Evolutionary conservation across 1,140 invertebrate species (phyloP).

Genomic region (Heterodera carotae): DNA sequence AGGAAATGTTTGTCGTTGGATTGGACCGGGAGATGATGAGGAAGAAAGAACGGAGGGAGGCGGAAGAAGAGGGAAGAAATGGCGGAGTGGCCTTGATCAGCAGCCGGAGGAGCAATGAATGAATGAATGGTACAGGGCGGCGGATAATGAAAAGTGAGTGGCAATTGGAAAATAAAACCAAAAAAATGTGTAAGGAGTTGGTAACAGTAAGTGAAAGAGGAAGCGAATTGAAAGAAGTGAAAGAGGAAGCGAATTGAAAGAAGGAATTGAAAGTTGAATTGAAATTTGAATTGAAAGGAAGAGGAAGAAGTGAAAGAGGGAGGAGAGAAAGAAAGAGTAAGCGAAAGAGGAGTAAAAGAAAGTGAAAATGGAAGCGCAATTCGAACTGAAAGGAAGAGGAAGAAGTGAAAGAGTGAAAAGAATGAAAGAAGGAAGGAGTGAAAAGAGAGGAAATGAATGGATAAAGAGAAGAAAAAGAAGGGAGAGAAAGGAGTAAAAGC

Average conservation of each 20-base stretch:
- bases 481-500: not conserved
- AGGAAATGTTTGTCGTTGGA: not conserved
- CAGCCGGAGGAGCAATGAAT: not conserved
- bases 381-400: not conserved
- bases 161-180: too few species aligned
- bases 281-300: too few species aligned
- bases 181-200: too few species aligned
- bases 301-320: too few species aligned
- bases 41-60: not conserved
- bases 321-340: too few species aligned
- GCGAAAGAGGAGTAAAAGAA: too few species aligned
- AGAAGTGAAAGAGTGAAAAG: not conserved
- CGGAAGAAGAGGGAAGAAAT: not conserved
- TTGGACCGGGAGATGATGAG: not conserved
- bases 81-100: not conserved
- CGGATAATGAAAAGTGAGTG: not conserved
- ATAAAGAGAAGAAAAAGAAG: not conserved
- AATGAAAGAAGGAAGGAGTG: not conserved
- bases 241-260: too few species aligned
- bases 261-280: too few species aligned
- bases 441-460: not conserved
- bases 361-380: not conserved
- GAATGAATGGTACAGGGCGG: too few species aligned
- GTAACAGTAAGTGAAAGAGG: too few species aligned
- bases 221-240: too few species aligned